Percentiles rank a stretch among this genome's conserved stretches.
Conservation (phyloP, 2,113 vertebrate genomes). For the Strix uralensis region DNA sequence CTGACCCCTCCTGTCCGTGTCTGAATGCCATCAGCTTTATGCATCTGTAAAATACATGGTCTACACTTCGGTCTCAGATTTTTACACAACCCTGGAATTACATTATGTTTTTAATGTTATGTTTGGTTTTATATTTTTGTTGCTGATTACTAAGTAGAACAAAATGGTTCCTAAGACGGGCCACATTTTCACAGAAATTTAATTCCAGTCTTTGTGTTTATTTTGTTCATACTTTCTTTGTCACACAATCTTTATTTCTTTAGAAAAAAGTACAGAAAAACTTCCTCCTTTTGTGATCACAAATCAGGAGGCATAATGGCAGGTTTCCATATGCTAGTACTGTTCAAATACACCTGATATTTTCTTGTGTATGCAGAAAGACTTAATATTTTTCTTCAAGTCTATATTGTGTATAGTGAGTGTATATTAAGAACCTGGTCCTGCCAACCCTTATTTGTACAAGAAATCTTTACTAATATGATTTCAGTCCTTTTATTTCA, state of each 20-base stretch:
- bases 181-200: not conserved
- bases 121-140: not conserved
- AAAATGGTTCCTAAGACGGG: not conserved
- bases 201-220: not conserved
- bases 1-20: not conserved
- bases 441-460: not conserved
- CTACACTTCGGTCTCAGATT: not conserved
- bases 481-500: slow-evolving; percentile 39
- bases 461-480: slow-evolving; percentile 37
- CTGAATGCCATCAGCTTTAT: not conserved
- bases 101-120: not conserved
- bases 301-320: not conserved
- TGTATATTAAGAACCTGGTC: slow-evolving; percentile 15
- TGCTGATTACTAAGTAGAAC: not conserved
- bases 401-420: not conserved
- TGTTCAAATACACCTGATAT: not conserved
- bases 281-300: not conserved
- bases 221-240: not conserved
- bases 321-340: not conserved
- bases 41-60: not conserved
- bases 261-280: not conserved
- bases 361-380: not conserved
- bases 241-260: not conserved
- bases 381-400: not conserved
- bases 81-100: not conserved